Conservation (phyloP, 2,113 vertebrate species). For the Cyanoderma ruficeps region DNA sequence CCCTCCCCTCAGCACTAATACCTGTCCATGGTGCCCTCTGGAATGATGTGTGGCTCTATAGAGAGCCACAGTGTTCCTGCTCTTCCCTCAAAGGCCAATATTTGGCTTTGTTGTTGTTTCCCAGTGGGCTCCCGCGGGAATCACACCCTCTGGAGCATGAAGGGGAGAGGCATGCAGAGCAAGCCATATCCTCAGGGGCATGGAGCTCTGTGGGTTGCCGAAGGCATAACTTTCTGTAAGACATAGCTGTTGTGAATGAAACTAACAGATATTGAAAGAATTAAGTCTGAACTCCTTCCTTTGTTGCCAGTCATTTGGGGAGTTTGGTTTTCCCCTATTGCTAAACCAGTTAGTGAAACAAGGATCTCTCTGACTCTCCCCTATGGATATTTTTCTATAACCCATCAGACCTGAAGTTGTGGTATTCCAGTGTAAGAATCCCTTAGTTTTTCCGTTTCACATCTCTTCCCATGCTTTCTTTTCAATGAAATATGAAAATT, state of each 20-base stretch:
- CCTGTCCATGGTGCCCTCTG: neutral
- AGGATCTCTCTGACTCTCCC: neutral
- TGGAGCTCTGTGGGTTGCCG: neutral
- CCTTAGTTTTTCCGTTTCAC: neutral
- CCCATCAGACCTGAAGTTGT: neutral
- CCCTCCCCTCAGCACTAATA: neutral
- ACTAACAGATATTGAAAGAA: neutral
- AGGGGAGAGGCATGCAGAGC: neutral
- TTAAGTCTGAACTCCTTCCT: neutral
- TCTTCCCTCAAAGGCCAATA: neutral
- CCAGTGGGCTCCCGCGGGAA: neutral
- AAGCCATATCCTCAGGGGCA: fast-evolving
- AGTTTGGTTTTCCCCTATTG: neutral
- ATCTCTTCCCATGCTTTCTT: neutral
- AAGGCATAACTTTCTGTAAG: neutral
- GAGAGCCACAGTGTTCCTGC: neutral
- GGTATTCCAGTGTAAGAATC: neutral
- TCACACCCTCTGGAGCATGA: neutral
- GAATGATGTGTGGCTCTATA: neutral
- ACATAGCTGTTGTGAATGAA: neutral
- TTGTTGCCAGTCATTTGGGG: neutral
- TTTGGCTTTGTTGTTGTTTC: neutral
- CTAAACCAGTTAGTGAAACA: neutral
- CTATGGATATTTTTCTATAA: neutral
- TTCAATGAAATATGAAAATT: neutral